Evolutionary conservation across 2,888 invertebrate genomes (phyloP).

Genomic region (Drosophila suboccidentalis): DNA sequence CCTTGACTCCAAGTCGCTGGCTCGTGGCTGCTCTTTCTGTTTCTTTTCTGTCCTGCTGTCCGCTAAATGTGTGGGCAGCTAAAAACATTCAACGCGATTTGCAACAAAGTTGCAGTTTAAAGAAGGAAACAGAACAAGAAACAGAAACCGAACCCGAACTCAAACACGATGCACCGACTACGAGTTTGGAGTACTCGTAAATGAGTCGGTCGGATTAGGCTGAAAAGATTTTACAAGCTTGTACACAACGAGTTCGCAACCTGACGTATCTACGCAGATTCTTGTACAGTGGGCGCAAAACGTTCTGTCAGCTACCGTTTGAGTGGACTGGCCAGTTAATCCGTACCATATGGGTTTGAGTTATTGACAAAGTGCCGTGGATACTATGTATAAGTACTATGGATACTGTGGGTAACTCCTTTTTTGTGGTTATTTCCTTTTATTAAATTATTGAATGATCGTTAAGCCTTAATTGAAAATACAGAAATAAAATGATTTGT

Average conservation of each 20-base stretch:
- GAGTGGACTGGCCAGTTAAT: neutral
- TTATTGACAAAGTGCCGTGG: conserved; percentile 45
- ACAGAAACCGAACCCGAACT: conserved; percentile 2
- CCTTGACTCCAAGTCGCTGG: conserved; percentile 7
- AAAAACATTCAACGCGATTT: conserved; percentile 15
- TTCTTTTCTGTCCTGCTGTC: conserved; percentile 7
- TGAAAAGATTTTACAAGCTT: conserved; percentile 36
- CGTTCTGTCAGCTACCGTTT: conserved; percentile 43
- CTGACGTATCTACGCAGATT: conserved; percentile 14
- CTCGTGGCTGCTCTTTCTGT: conserved; percentile 13
- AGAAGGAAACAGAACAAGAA: neutral
- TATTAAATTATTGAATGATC: too few species aligned
- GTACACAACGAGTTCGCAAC: conserved; percentile 38
- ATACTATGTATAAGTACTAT: too few species aligned
- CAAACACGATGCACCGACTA: conserved; percentile 11
- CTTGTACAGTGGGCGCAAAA: conserved; percentile 10
- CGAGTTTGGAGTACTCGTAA: conserved; percentile 12
- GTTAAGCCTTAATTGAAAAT: too few species aligned
- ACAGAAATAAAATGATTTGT: too few species aligned
- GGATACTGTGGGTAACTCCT: neutral
- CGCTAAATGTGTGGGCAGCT: conserved; percentile 30
- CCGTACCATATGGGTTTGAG: neutral
- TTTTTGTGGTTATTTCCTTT: too few species aligned
- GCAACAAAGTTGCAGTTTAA: conserved; percentile 43
- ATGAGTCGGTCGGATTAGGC: conserved; percentile 36